phyloP scores from a whole-genome alignment of 2,888 invertebrate species.

The Lithodes maja region DNA sequence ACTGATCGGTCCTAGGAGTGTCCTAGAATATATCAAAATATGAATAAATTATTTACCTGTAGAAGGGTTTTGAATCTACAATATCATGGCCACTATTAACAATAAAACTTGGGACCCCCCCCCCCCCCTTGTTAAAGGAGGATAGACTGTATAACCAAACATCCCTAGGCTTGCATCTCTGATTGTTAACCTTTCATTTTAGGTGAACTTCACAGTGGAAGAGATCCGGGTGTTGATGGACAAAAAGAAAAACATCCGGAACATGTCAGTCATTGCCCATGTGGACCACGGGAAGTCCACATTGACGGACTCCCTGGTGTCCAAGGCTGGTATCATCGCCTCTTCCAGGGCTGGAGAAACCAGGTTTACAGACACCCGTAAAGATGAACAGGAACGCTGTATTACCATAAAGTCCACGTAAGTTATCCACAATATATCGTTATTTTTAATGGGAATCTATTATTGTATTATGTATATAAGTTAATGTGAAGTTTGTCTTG shows the following conservation, averaged over 20 bases:
- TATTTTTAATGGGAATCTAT: not conserved
- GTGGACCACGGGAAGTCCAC: slow-evolving; percentile 99
- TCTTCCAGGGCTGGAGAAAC: slow-evolving; percentile 99
- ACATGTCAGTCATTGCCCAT: slow-evolving; percentile 99
- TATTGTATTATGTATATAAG: not conserved
- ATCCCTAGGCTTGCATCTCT: not conserved
- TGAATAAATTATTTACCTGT: too few species aligned
- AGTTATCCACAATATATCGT: slow-evolving; percentile 14
- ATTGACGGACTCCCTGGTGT: slow-evolving; percentile 98
- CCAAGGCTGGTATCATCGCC: slow-evolving; percentile 99
- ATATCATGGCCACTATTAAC: not conserved
- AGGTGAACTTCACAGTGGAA: slow-evolving; percentile 99
- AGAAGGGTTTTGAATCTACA: too few species aligned
- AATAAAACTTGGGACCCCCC: too few species aligned
- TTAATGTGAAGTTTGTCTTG: not conserved
- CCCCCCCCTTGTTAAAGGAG: too few species aligned
- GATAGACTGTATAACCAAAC: not conserved
- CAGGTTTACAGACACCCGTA: slow-evolving; percentile 98
- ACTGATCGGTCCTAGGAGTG: too few species aligned
- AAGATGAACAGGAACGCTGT: slow-evolving; percentile 99
- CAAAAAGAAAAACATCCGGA: slow-evolving; percentile 99
- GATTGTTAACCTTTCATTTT: not conserved
- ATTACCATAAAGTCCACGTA: slow-evolving; percentile 99
- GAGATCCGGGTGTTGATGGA: slow-evolving; percentile 99
- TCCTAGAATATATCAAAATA: too few species aligned